Evolutionary conservation across 2,888 invertebrate species (phyloP).

Genomic region (Cephus rjabovi): DNA sequence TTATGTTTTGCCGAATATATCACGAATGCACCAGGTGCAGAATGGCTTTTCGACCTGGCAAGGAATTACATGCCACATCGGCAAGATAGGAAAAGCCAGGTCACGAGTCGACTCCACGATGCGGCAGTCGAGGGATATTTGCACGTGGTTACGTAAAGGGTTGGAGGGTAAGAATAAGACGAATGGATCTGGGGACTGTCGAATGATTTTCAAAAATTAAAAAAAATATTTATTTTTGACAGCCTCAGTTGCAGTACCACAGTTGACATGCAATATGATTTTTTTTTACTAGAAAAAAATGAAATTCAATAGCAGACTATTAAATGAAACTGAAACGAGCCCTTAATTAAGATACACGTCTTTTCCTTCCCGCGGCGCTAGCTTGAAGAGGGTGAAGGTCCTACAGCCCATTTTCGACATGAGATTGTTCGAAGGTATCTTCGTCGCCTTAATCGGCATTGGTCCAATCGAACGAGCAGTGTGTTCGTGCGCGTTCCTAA

Average conservation of each 20-base stretch:
- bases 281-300: too few species aligned
- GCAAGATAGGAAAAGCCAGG: background rate
- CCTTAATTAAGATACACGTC: background rate
- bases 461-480: conserved; percentile 32
- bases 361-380: background rate
- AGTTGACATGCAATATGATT: too few species aligned
- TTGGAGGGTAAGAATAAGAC: background rate
- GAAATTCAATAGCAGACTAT: too few species aligned
- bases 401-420: background rate
- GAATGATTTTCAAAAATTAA: background rate
- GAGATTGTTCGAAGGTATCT: background rate
- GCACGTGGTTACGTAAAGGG: background rate
- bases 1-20: conserved; percentile 51
- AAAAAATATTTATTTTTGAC: too few species aligned
- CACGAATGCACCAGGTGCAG: conserved; percentile 15
- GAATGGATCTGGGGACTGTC: background rate
- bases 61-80: background rate
- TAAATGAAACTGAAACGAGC: too few species aligned
- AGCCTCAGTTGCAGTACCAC: too few species aligned
- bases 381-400: background rate
- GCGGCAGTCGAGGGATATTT: background rate
- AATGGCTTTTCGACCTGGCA: background rate
- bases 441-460: conserved; percentile 28
- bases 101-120: background rate
- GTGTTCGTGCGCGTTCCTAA: conserved; percentile 32